These are phyloP conservation scores for Rutilus rutilus DNA, from an alignment of 2,113 vertebrate species.

Conservation along the genomic window DNA sequence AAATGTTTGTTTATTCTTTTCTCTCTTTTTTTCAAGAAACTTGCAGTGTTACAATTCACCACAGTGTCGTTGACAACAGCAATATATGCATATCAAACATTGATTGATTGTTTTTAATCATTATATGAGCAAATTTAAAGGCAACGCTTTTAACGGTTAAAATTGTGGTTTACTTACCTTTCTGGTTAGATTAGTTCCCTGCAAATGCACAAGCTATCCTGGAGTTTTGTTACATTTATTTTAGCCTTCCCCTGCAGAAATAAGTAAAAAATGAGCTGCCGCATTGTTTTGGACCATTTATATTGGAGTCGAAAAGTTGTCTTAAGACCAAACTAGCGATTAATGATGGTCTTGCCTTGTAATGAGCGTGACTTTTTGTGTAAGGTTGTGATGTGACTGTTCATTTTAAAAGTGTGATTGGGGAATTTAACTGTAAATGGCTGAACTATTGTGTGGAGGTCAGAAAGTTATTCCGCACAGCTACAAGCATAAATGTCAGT, in stretches of 20 bases:
- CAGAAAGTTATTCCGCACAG: slow-evolving; percentile 60
- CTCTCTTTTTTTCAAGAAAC: not conserved
- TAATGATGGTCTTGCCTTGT: not conserved
- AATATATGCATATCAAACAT: slow-evolving; percentile 4
- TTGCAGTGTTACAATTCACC: not conserved
- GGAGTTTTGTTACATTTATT: too few species aligned
- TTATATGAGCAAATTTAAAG: not conserved
- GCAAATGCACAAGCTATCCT: too few species aligned
- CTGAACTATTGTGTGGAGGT: slow-evolving; percentile 60
- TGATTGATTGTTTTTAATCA: not conserved
- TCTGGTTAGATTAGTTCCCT: too few species aligned
- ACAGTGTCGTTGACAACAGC: not conserved
- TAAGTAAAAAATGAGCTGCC: not conserved
- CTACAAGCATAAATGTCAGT: slow-evolving; percentile 69
- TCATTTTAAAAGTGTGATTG: slow-evolving; percentile 40
- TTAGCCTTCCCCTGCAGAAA: too few species aligned
- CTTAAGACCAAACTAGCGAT: not conserved
- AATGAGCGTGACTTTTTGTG: slow-evolving; percentile 17
- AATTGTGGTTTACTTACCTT: too few species aligned
- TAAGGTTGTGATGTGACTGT: slow-evolving; percentile 27
- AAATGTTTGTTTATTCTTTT: slow-evolving; percentile 30
- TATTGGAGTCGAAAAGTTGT: not conserved
- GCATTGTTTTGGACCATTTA: not conserved
- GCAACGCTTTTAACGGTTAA: not conserved
- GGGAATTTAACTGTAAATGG: slow-evolving; percentile 49